Base-by-base conservation (phyloP, 2,888 invertebrate species). In the Heliconius cydno region DNA sequence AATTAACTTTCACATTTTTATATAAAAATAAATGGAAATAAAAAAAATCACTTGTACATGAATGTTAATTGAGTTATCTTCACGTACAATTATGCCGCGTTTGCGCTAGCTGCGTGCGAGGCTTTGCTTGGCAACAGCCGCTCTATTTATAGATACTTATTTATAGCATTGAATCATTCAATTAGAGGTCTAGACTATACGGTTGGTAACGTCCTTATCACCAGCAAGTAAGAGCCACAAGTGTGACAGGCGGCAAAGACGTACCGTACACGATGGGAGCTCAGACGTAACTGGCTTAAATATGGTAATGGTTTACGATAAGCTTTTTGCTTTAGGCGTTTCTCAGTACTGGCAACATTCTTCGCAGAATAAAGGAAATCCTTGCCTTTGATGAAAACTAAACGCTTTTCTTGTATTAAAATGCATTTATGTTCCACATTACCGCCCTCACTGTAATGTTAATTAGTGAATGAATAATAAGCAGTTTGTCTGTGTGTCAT, bases 91-190 rank as follows among this genome's bases (percentile, higher is more conserved):
- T 46, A 68, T 66, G 63, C 75, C 79, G 78, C 78, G 82, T 71
- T 78, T 67, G 63, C 46, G 34, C 30, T 66, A 52, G 72, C 63
- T 66, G 72, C 80, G 74, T 76, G 80, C 77, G 76, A 68, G 66
- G 74, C 67, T 71, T 79, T 74, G 84, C 88, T 84, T 92, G 85
- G 92, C 88, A 91, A 91, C 92, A 89, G 82, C 83, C 75, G 70
- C 30, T 74, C 85, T 91, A 90, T 90, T 88, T 89, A 88, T 89
- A 90, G 84, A 82, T 57, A 41, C 82, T 85, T 92, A 92, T 91
- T 92, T 91, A 89, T 91, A 90, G 87, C 87, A 81, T 83, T 86
- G 86, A 88, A 89, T 88, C 87, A 86, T 88, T 90, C 90, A 92
- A 92, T 92, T 92, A 91, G 85, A 85, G 86, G 87, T 86, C 87